Base-by-base conservation (phyloP, 37 sponge, comb jelly and placozoan genomes). In the Crambe crambe region DNA sequence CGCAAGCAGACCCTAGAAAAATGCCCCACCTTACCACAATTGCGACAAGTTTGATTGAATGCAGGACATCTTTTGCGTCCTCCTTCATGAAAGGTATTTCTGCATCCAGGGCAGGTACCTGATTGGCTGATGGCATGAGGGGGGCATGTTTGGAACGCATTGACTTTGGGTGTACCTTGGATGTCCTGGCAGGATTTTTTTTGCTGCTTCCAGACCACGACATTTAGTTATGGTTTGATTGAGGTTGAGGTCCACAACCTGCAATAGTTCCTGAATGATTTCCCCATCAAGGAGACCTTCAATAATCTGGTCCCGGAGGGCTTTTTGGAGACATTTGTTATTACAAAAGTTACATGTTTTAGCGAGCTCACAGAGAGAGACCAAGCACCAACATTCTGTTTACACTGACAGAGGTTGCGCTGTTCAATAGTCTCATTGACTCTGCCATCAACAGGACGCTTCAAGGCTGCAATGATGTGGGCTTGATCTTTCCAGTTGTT, bases 81-180 rank as follows among this genome's bases (percentile, higher is more conserved):
- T 34, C 68, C 84, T 68, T 56, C 41, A 35, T 74, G 84, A 17
- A 25, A 66, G 31, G 23, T 20, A 10, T 27, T 27, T 6, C 76
- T 76, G 56, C 83, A 82, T 5, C 83, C 74, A 26, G 65, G 83
- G 83, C 83, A 82, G 27, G 73, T 60, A 15, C 73, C 39, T 5
- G 56, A 22, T 3, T 15, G 56, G 56, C 40, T 35, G 40, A 27
- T 15, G 17, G 56, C 12, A 30, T 23, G 36, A 12, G 12, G 31
- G 25, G 31, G 26, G 15, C 56, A 27, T 43, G 56, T 43, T 72
- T 72, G 51, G 9, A 44, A 3, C 9, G 73, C 3, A 38, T 44
- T 25, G 29, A 23, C 8, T 41, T 42, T 4, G 36, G 66, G 65
- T 62, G 65, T 40, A 30, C 51, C 1, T 39, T 42, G 21, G n/a